Conservation (phyloP, 1,140 invertebrate genomes). For the Platyscapa corneri region DNA sequence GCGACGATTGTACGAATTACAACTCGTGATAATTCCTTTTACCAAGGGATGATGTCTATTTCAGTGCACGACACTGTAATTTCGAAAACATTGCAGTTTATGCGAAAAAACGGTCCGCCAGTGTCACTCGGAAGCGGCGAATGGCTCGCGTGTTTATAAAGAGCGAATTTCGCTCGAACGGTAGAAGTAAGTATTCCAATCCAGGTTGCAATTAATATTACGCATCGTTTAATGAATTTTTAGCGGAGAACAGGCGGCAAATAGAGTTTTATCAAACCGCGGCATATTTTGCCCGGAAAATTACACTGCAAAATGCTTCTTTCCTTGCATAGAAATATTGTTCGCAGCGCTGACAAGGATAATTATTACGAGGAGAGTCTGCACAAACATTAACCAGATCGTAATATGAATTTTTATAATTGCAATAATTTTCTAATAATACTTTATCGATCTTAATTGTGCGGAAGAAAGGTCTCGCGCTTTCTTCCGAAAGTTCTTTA, state of each 20-base stretch:
- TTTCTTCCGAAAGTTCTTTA: conserved; percentile 5
- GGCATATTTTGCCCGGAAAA: too few relatives aligned
- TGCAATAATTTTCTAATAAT: background rate
- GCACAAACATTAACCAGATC: background rate
- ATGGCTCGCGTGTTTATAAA: too few relatives aligned
- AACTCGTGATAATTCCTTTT: background rate
- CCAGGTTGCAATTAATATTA: too few relatives aligned
- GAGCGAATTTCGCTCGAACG: too few relatives aligned
- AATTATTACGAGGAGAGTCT: background rate
- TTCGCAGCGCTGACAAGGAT: background rate
- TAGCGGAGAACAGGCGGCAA: too few relatives aligned
- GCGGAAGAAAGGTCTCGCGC: background rate
- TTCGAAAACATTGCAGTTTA: background rate
- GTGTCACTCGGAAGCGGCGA: too few relatives aligned
- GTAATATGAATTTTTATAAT: background rate
- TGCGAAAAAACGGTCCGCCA: too few relatives aligned
- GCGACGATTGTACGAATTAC: background rate
- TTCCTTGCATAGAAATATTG: background rate
- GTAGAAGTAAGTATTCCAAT: too few relatives aligned
- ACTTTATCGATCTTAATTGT: background rate
- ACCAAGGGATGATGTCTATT: background rate
- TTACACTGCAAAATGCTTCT: too few relatives aligned
- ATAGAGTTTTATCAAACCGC: too few relatives aligned
- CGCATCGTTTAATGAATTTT: too few relatives aligned
- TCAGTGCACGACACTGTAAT: background rate